These are phyloP conservation scores for Megamerina dolium DNA, from an alignment of 2,888 invertebrate species.

Conservation along the genomic window DNA sequence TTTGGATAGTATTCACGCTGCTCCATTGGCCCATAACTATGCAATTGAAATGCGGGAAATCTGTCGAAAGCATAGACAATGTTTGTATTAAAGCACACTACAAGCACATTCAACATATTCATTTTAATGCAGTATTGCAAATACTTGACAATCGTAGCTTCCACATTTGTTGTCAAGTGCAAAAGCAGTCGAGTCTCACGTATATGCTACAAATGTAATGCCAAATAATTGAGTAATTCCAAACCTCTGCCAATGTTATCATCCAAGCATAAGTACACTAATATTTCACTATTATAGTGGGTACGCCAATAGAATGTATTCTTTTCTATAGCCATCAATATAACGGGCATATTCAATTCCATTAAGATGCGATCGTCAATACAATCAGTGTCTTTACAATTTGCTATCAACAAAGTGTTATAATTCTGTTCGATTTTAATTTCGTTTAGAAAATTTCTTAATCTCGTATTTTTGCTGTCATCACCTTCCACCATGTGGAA, in stretches of 20 bases:
- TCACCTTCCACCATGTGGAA: no score
- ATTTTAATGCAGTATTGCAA: not conserved
- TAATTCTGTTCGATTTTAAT: not conserved
- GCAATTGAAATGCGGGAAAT: slow-evolving; percentile 5
- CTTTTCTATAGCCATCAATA: no score
- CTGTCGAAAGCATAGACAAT: not conserved
- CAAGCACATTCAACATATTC: slow-evolving; percentile 9
- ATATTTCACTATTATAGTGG: not conserved
- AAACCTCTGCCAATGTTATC: not conserved
- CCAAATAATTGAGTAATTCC: not conserved
- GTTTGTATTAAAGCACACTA: not conserved
- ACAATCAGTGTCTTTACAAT: not conserved
- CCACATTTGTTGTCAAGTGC: not conserved
- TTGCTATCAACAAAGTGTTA: not conserved
- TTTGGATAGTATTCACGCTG: not conserved
- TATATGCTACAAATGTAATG: not conserved
- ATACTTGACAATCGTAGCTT: not conserved
- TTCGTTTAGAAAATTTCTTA: not conserved
- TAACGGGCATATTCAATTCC: not conserved
- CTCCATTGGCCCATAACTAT: not conserved
- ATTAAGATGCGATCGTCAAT: not conserved
- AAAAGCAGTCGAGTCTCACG: not conserved
- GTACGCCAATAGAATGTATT: no score
- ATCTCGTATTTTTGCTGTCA: no score
- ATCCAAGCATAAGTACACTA: not conserved